A percentile compares a stretch with the other conserved stretches of the same genome.
These are phyloP conservation scores for Trachurus trachurus DNA, from an alignment of 2,797 vertebrate species.

Conservation along the genomic window DNA sequence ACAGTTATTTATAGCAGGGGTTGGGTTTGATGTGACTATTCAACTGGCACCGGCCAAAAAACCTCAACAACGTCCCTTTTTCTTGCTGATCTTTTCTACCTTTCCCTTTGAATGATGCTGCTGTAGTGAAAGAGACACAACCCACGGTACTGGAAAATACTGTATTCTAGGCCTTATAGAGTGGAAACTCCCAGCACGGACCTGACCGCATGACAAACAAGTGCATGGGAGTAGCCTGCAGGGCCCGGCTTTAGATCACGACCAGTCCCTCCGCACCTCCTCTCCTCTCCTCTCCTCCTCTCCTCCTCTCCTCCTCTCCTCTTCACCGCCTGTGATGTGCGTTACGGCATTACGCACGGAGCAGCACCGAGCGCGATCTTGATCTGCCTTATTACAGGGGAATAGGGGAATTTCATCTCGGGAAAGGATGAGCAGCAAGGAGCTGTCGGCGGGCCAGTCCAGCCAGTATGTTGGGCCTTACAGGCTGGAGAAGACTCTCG, in stretches of 20 bases:
- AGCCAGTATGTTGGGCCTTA: conserved; percentile 95
- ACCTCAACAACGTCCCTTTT: conserved; percentile 35
- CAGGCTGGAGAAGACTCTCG: conserved; percentile 94
- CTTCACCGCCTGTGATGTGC: conserved; percentile 73
- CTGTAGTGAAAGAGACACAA: conserved; percentile 18
- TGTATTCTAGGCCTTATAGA: conserved; percentile 36
- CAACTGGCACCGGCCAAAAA: conserved; percentile 31
- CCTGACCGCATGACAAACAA: conserved; percentile 72
- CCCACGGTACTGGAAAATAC: conserved; percentile 5
- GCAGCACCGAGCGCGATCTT: conserved; percentile 68
- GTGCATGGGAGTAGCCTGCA: conserved; percentile 82
- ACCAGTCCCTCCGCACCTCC: conserved; percentile 59
- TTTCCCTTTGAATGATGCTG: conserved; percentile 45
- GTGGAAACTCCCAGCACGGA: conserved; percentile 46
- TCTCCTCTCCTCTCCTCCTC: conserved; percentile 30
- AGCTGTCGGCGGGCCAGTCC: conserved; percentile 86
- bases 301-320: conserved; percentile 25
- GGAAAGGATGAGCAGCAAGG: conserved; percentile 88
- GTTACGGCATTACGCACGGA: conserved; percentile 69
- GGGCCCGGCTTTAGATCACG: conserved; percentile 79
- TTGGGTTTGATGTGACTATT: conserved; percentile 27
- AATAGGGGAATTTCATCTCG: conserved; percentile 26
- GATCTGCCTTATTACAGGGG: conserved; percentile 63
- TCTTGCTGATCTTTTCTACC: conserved; percentile 33
- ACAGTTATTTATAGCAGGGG: conserved; percentile 51